phyloP scores from a whole-genome alignment of 2,113 vertebrate genomes.

The Bothrops jararaca region DNA sequence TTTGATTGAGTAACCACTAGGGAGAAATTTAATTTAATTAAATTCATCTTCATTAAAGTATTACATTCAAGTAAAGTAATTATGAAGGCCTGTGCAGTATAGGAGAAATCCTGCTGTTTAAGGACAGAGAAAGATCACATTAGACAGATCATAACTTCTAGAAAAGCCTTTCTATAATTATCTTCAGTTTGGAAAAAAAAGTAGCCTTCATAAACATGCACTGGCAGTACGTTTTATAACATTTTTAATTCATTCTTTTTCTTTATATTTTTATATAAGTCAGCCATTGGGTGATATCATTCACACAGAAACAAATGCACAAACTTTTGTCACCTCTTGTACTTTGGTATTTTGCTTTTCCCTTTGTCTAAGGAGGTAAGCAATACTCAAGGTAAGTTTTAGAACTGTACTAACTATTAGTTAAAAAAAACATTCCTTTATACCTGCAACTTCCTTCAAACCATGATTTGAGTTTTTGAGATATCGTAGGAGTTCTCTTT shows the following conservation, averaged over 20 bases:
- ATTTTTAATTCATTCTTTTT: background rate
- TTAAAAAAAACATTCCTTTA: background rate
- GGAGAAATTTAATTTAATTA: slow-evolving; percentile 81
- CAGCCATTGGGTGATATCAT: background rate
- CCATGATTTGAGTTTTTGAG: background rate
- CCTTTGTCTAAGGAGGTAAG: background rate
- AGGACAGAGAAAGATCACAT: slow-evolving; percentile 45
- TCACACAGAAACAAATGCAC: background rate
- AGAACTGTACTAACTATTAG: background rate
- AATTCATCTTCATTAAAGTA: slow-evolving; percentile 77
- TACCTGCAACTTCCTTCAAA: background rate
- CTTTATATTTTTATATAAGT: background rate
- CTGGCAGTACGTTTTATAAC: slow-evolving; percentile 22
- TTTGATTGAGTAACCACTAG: slow-evolving; percentile 76
- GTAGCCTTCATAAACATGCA: slow-evolving; percentile 17
- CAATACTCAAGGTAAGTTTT: background rate
- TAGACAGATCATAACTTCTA: slow-evolving; percentile 46
- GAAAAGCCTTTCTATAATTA: slow-evolving; percentile 31
- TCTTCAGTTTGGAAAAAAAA: slow-evolving; percentile 37
- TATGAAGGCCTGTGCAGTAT: slow-evolving; percentile 67
- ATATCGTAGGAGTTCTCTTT: background rate
- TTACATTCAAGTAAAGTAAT: slow-evolving; percentile 73
- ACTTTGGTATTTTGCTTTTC: background rate
- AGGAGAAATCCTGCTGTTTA: slow-evolving; percentile 61
- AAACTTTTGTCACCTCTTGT: background rate